Base-by-base conservation (phyloP, 2,888 invertebrate species). In the Campoletis raptor region DNA sequence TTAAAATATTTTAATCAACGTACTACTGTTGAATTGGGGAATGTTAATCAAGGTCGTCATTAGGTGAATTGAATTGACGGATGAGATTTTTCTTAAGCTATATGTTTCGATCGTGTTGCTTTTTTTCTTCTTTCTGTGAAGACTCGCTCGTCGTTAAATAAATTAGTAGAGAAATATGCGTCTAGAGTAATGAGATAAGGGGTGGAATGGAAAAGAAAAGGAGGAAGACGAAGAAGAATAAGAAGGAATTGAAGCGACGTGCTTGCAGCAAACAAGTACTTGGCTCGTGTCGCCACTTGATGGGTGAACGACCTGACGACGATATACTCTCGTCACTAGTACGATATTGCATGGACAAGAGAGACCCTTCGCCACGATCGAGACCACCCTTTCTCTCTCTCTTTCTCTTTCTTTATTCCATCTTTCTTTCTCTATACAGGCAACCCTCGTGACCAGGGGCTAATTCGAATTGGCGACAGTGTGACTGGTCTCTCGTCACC, bases 281-380 rank as follows among this genome's bases (percentile, higher is more conserved):
- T 76, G 81, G 84, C 86, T 85, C 86, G 85, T 80, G 83, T 87
- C 88, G 69, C 79, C 87, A 84, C 85, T 86, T 85, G 85, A 85
- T 76, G 87, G 87, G 85, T 88, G 83, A 87, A 88, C 80, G 88
- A 88, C 87, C 88, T 42, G 81, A 66, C 78, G 74, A 77, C 84
- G 79, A 76, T 79, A 84, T 64, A 54, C 69, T 81, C 69, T 74
- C 78, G 57, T 66, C 54, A 37, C 72, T 24, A 24, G 61, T 30
- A 24, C 74, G 74, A 74, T 74, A 74, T 61, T 61, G 61, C 61
- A 74, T 84, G 21, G 66, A 57, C 66, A 69, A 24, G 64, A 24
- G 64, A 74, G 42, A 52, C 82, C 82, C 48, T 69, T 54, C 74
- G 69, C 54, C 45, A 73, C 69, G 77, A 73, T 76, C 72, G 73